Base-by-base conservation (phyloP, 2,113 vertebrate species). In the Seriola rivoliana region DNA sequence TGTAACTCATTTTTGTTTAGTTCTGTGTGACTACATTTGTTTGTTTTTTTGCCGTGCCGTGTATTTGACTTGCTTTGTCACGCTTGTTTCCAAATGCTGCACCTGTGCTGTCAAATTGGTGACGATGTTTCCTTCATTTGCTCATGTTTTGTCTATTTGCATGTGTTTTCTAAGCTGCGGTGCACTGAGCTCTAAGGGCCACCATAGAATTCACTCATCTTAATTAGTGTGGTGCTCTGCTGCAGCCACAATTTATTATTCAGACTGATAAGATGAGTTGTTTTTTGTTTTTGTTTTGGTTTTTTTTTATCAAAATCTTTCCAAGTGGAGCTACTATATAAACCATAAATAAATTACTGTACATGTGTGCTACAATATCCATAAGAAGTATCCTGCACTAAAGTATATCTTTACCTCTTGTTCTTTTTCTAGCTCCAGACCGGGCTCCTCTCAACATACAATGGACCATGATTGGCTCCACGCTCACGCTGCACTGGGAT, bases 381-480 rank as follows among this genome's bases (percentile, higher is more conserved):
- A 48, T 7, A 19, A 54, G 21, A 32, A 63, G 50, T 44, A 2
- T 70, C 8, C 10, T 58, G 4, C 55, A 16, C 52, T 7, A 38
- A 34, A 8, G 9, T 36, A 32, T 34, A 25, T 52, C 10, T 36
- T 70, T 64, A 52, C 36, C n/a, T 81, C 8, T 88, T 21, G 38
- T 65, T 72, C 8, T 80, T 50, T 75, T 64, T 78, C 66, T 63
- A 99, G 98, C 98, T 10, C 98, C 98, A 80, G 97, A 96, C 80
- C 97, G 96, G 64, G 95, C 97, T 2, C 98, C 97, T 0, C 95
- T 96, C 76, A 99, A 98, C 0, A 92, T 99, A 57, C 90, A 97
- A 88, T 99, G 98, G 98, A 98, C 96, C 54, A 96, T 97, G 69
- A 97, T 96, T 19, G 96, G 96, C 85, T 97, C 96, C 14, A 96